A percentile compares a stretch with the other conserved stretches of the same genome.
These are phyloP conservation scores for Tachysurus fulvidraco DNA, from an alignment of 2,113 vertebrate genomes.

Conservation along the genomic window DNA sequence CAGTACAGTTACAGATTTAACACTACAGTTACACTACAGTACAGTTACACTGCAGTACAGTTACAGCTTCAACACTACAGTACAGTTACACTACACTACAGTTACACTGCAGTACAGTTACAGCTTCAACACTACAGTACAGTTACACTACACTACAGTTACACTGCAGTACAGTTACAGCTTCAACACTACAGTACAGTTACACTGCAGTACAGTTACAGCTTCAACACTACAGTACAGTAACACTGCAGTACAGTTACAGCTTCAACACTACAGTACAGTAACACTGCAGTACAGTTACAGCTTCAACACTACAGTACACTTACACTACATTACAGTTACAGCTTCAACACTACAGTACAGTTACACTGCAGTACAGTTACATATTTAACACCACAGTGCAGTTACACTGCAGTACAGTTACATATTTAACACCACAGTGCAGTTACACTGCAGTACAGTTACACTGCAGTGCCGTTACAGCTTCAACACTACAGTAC, in stretches of 20 bases:
- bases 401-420: background rate
- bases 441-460: background rate
- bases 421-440: background rate
- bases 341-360: too few species aligned
- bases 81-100: background rate
- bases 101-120: background rate
- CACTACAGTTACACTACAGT: too few species aligned
- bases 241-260: background rate
- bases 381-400: too few species aligned
- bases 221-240: background rate
- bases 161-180: too few species aligned
- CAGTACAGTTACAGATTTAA: background rate
- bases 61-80: background rate
- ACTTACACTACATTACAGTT: too few species aligned
- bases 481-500: background rate
- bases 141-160: too few species aligned
- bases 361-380: background rate
- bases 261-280: background rate
- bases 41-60: too few species aligned
- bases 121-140: too few species aligned
- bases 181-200: too few species aligned
- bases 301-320: too few species aligned
- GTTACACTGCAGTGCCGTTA: background rate
- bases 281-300: too few species aligned
- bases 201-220: background rate